phyloP scores from a whole-genome alignment of 53 echinoderm and acorn worm species.

The Henricia sp. region DNA sequence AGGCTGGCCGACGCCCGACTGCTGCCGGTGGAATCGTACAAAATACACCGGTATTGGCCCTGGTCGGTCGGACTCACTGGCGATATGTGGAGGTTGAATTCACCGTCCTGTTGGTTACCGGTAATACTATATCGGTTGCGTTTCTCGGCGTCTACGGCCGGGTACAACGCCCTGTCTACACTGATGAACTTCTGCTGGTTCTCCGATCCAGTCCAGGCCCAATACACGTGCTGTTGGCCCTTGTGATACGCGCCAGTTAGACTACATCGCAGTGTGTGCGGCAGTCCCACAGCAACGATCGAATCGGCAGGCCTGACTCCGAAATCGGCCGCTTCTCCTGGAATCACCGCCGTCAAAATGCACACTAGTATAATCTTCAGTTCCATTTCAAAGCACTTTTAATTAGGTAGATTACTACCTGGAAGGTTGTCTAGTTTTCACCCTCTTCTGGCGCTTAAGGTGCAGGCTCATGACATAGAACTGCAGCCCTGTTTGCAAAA shows the following conservation, averaged over 20 bases:
- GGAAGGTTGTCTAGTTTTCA: too few species aligned
- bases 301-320: not conserved
- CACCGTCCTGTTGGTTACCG: slow-evolving; percentile 36
- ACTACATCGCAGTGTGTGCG: slow-evolving; percentile 43
- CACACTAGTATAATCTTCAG: too few species aligned
- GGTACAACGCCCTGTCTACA: slow-evolving; percentile 55
- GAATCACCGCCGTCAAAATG: too few species aligned
- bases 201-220: slow-evolving; percentile 42
- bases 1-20: slow-evolving; percentile 41
- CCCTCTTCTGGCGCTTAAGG: too few species aligned
- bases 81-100: slow-evolving; percentile 57
- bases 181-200: slow-evolving; percentile 53
- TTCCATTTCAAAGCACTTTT: too few species aligned
- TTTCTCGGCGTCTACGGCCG: slow-evolving; percentile 10
- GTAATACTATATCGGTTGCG: slow-evolving; percentile 54
- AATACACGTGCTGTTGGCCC: slow-evolving; percentile 37
- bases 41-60: slow-evolving; percentile 62
- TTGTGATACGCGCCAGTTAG: slow-evolving; percentile 58
- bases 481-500: too few species aligned
- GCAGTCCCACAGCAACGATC: not conserved
- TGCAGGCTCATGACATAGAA: too few species aligned
- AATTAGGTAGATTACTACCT: too few species aligned
- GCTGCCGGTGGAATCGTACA: slow-evolving; percentile 27
- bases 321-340: slow-evolving; percentile 18
- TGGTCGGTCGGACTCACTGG: slow-evolving; percentile 40